Evolutionary conservation across 2,888 invertebrate genomes (phyloP).

Genomic region (Agrotis segetum): DNA sequence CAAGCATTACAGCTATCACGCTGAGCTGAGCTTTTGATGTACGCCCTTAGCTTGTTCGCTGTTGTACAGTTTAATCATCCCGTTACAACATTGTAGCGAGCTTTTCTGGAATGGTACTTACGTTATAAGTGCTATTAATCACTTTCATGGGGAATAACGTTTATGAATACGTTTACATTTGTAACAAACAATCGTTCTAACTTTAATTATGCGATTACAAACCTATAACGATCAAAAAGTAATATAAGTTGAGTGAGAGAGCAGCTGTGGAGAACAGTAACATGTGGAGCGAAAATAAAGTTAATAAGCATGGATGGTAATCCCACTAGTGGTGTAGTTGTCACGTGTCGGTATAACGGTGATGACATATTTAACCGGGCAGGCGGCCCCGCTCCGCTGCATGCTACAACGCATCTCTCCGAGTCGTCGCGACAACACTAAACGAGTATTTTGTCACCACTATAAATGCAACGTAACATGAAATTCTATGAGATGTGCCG

Average conservation of each 20-base stretch:
- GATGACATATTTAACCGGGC: constrained; percentile 81
- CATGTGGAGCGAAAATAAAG: constrained; percentile 58
- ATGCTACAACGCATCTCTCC: constrained; percentile 62
- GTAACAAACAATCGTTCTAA: constrained; percentile 40
- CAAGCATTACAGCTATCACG: constrained; percentile 57
- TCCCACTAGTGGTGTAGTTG: constrained; percentile 63
- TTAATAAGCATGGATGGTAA: constrained; percentile 62
- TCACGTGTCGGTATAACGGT: constrained; percentile 78
- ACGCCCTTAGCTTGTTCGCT: constrained; percentile 50
- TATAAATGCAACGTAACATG: constrained; percentile 62
- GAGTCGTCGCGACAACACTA: constrained; percentile 59
- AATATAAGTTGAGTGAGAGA: constrained; percentile 22
- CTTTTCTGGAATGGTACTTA: constrained; percentile 47
- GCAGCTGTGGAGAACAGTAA: constrained; percentile 53
- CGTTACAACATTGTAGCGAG: constrained; percentile 56
- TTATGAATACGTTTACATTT: constrained; percentile 46
- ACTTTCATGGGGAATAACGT: constrained; percentile 36
- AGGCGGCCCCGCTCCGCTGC: constrained; percentile 59
- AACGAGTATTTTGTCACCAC: constrained; percentile 66
- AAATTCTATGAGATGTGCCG: constrained; percentile 36
- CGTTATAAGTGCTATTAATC: constrained; percentile 46
- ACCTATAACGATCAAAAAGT: constrained; percentile 10
- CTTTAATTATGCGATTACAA: constrained; percentile 32
- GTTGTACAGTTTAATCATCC: constrained; percentile 59
- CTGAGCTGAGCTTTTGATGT: constrained; percentile 55